These are phyloP conservation scores for Epirrhoe alternata DNA, from an alignment of 2,888 invertebrate species.

Conservation along the genomic window DNA sequence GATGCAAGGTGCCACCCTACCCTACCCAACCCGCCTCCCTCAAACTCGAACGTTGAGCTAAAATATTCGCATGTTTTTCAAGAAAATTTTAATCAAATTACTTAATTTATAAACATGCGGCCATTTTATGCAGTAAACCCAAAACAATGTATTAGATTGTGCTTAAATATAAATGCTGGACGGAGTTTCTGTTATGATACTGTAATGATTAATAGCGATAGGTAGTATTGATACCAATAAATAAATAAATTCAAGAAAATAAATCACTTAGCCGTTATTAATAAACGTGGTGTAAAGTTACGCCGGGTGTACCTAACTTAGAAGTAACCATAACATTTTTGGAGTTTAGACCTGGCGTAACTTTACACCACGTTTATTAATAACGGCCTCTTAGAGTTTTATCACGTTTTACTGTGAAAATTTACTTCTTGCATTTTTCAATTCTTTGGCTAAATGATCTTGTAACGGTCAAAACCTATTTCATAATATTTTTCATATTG, in stretches of 20 bases:
- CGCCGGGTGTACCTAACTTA: no score
- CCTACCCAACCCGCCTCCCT: conserved; percentile 24
- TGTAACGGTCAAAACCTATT: not conserved
- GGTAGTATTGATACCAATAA: not conserved
- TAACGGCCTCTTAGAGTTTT: no score
- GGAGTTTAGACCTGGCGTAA: no score
- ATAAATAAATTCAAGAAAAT: not conserved
- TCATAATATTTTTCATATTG: not conserved
- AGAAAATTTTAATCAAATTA: conserved; percentile 35
- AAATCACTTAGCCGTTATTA: not conserved
- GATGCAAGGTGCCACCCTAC: conserved; percentile 29
- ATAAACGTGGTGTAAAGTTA: no score
- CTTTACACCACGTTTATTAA: no score
- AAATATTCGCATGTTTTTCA: conserved; percentile 35
- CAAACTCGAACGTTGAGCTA: conserved; percentile 33
- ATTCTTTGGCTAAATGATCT: not conserved
- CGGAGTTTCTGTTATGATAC: not conserved
- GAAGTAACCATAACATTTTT: no score
- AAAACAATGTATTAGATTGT: conserved; percentile 28
- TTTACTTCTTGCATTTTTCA: not conserved
- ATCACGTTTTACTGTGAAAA: no score
- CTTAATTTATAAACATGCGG: conserved; percentile 29
- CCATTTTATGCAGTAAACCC: conserved; percentile 25
- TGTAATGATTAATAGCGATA: not conserved
- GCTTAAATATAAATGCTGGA: conserved; percentile 9